Conservation (phyloP, 2,113 vertebrate genomes). For the Crotalus tigris region DNA sequence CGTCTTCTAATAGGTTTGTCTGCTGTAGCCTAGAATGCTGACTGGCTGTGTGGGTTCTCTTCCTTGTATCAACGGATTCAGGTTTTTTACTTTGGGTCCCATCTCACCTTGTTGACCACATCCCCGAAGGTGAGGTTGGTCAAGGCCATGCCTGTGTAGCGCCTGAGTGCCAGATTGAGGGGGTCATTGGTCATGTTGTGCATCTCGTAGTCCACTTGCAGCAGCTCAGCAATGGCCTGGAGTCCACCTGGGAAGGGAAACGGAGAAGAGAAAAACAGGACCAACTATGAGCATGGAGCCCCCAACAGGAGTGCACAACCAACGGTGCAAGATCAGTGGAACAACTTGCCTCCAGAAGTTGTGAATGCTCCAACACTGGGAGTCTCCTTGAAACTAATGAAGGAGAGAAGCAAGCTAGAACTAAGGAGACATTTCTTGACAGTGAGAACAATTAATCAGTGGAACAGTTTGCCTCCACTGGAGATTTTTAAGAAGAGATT, state of each 20-base stretch:
- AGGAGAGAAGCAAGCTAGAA: no score
- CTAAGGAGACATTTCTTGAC: no score
- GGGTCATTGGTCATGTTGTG: constrained; percentile 86
- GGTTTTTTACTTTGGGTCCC: fast-evolving
- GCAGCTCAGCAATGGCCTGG: constrained; percentile 88
- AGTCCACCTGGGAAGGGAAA: constrained; percentile 75
- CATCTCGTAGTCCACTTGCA: constrained; percentile 92
- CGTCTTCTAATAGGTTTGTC: not conserved
- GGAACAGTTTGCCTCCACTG: no score
- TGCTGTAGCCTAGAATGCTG: not conserved
- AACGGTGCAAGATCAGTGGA: not conserved
- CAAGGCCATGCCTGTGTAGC: constrained; percentile 93
- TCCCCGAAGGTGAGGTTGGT: constrained; percentile 97
- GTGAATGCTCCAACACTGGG: no score
- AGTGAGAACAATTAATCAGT: no score
- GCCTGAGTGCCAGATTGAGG: constrained; percentile 88
- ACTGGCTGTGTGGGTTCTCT: not conserved
- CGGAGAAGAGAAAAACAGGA: fast-evolving
- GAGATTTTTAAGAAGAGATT: no score
- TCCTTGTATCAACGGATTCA: not conserved
- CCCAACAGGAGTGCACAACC: not conserved
- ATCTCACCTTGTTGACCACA: constrained; percentile 89
- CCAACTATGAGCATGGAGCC: not conserved
- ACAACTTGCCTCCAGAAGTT: no score
- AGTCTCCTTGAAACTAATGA: no score